These are phyloP conservation scores for Hepsetus odoe DNA, from an alignment of 2,113 vertebrate genomes.

Conservation along the genomic window DNA sequence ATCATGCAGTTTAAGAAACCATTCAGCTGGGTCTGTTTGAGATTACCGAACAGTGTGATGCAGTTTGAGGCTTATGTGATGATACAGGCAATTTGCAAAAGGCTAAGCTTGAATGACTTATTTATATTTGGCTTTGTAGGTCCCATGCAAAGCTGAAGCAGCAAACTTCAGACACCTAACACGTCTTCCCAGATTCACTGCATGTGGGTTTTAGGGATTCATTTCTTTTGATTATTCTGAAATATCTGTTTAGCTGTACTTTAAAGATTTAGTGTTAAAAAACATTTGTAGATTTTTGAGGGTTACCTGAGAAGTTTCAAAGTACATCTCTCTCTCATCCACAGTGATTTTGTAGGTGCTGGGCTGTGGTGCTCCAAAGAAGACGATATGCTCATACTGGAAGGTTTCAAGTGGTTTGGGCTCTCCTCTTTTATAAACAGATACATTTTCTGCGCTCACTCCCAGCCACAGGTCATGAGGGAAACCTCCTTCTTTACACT, in stretches of 20 bases:
- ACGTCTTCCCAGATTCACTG: too few relatives aligned
- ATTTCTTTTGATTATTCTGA: background rate
- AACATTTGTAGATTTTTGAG: background rate
- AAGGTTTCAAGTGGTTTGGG: conserved; percentile 90
- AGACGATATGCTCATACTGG: conserved; percentile 91
- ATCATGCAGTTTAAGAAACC: too few relatives aligned
- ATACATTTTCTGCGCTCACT: conserved; percentile 88
- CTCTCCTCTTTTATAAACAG: conserved; percentile 89
- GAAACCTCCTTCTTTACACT: conserved; percentile 94
- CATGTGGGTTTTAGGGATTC: background rate
- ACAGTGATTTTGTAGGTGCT: conserved; percentile 93
- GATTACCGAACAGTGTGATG: too few relatives aligned
- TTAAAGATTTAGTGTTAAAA: background rate
- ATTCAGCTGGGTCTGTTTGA: too few relatives aligned
- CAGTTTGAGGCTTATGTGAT: too few relatives aligned
- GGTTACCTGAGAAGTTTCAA: conserved; percentile 85
- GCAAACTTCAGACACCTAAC: too few relatives aligned
- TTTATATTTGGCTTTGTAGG: too few relatives aligned
- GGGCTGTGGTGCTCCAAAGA: conserved; percentile 88
- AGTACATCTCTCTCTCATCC: conserved; percentile 93
- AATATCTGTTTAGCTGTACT: background rate
- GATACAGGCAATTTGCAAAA: too few relatives aligned
- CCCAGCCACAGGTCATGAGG: conserved; percentile 91
- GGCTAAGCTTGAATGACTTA: too few relatives aligned
- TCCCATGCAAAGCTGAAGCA: too few relatives aligned